Evolutionary conservation across 2,113 vertebrate species (phyloP).

Genomic region (Oreochromis tanganicae): DNA sequence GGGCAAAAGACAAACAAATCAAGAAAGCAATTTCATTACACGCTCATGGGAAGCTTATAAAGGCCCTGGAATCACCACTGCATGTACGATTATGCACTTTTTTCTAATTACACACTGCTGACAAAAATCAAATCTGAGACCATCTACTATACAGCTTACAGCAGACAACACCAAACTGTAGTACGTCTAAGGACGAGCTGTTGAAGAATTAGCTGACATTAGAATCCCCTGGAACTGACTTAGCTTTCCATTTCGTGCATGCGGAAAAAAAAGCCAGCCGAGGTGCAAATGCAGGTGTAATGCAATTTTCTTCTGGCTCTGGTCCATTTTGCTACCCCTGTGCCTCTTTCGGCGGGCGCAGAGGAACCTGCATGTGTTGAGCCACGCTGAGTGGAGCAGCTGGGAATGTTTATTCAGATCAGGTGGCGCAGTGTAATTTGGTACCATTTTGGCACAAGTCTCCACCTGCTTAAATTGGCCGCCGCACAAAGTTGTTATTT

Average conservation of each 20-base stretch:
- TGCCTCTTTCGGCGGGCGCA: neutral
- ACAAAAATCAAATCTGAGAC: constrained; percentile 19
- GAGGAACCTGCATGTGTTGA: neutral
- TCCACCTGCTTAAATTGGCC: constrained; percentile 8
- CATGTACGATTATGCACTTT: constrained; percentile 27
- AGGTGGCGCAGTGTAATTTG: constrained; percentile 8
- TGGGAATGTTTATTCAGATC: constrained; percentile 51
- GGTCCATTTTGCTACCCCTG: neutral
- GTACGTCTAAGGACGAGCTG: neutral
- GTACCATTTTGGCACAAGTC: constrained; percentile 10
- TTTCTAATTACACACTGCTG: constrained; percentile 17
- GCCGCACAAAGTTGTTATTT: neutral
- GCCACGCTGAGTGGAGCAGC: constrained; percentile 25
- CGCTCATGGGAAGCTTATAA: constrained; percentile 19
- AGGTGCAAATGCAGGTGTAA: constrained; percentile 38
- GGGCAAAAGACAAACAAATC: constrained; percentile 45
- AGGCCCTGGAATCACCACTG: constrained; percentile 23
- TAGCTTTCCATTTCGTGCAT: neutral
- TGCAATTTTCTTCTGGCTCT: constrained; percentile 23
- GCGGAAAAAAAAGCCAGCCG: neutral
- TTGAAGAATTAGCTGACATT: neutral
- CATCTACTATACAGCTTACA: constrained; percentile 24
- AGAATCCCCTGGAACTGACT: neutral
- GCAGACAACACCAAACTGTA: constrained; percentile 7
- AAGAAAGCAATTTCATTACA: constrained; percentile 38